A percentile compares a stretch with the other conserved stretches of the same genome.
phyloP scores from a whole-genome alignment of 1,140 invertebrate genomes.

The Catajapyx aquilonaris region DNA sequence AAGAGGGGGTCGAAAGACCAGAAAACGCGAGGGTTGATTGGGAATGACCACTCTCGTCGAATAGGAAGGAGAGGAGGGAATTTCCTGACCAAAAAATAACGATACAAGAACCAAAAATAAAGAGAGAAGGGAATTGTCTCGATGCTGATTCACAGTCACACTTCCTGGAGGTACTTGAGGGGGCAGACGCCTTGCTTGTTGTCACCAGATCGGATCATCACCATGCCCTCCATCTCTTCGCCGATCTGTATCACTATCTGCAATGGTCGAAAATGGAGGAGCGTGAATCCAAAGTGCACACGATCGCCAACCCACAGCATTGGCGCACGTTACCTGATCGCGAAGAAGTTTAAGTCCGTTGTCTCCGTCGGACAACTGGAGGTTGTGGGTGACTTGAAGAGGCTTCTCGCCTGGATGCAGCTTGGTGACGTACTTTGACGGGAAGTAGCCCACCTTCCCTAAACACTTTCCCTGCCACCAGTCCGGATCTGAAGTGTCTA shows the following conservation, averaged over 20 bases:
- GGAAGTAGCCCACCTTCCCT: slow-evolving; percentile 78
- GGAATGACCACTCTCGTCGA: no score
- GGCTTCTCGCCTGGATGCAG: slow-evolving; percentile 72
- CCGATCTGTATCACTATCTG: slow-evolving; percentile 49
- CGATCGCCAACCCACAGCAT: slow-evolving; percentile 1
- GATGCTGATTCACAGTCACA: no score
- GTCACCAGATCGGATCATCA: slow-evolving; percentile 74
- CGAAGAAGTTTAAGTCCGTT: slow-evolving; percentile 35
- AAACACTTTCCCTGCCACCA: slow-evolving; percentile 95
- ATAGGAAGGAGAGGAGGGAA: no score
- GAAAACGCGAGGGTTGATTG: no score
- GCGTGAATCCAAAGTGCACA: background rate
- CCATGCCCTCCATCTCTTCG: slow-evolving; percentile 76
- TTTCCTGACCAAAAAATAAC: no score
- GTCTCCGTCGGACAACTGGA: slow-evolving; percentile 39
- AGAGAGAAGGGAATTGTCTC: no score
- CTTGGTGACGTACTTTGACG: slow-evolving; percentile 80
- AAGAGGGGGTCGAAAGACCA: no score
- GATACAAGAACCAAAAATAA: no score
- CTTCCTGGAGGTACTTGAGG: slow-evolving; percentile 60
- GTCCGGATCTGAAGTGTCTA: slow-evolving; percentile 79
- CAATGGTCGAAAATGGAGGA: slow-evolving; percentile 8
- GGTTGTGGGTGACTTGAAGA: slow-evolving; percentile 53
- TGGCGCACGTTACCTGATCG: slow-evolving; percentile 41
- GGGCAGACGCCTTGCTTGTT: slow-evolving; percentile 65